Base-by-base conservation (phyloP, 1,140 invertebrate genomes). In the Lordiphosa mommai region DNA sequence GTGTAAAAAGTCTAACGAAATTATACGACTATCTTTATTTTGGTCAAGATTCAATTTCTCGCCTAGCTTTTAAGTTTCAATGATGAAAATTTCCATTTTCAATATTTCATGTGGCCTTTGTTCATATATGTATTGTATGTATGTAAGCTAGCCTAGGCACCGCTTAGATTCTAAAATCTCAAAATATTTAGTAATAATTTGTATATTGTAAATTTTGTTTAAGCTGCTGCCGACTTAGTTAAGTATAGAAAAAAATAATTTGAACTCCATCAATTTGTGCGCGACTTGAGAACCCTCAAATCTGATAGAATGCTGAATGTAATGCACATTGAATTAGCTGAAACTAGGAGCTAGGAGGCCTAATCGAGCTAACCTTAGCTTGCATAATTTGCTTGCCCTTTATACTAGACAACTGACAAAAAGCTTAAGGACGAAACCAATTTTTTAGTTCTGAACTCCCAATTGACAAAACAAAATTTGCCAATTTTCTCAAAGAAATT, bases 81-180 rank as follows among this genome's bases (percentile, higher is more conserved):
- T 65, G 43, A 51, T 52, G 66, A 52, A 76, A 80, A 74, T 68
- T 76, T 67, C 32, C 47, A 66, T 71, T 82, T 82, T 80, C 71
- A 64, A 76, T 72, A 76, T 71, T 80, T 80, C 76, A 76, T 76
- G 76, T 82, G 76, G 76, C 76, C 76, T 80, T 80, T 68, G 76
- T 80, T 80, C 47, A 71, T 52, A 40, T 36, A 17, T 60, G 61
- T 61, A 61, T 49, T 69, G 65, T 69, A 27, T 69, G 69, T 47
- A 27, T 55, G 32, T 70, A 70, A 70, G 66, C 29, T 49, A 64
- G 60, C 61, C 23, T 64, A 64, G 33, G 23, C 29, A 32, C 49
- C 43, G 57, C 33, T 49, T 49, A 43, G 53, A 58, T 61, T 57
- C 38, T 33, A 6, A 60, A 69, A 70, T 69, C 66, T 61, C 65